Evolutionary conservation across 2,113 vertebrate genomes (phyloP), one percentile per base, ranked within the genome.

Genomic region (Ciconia stormi): DNA sequence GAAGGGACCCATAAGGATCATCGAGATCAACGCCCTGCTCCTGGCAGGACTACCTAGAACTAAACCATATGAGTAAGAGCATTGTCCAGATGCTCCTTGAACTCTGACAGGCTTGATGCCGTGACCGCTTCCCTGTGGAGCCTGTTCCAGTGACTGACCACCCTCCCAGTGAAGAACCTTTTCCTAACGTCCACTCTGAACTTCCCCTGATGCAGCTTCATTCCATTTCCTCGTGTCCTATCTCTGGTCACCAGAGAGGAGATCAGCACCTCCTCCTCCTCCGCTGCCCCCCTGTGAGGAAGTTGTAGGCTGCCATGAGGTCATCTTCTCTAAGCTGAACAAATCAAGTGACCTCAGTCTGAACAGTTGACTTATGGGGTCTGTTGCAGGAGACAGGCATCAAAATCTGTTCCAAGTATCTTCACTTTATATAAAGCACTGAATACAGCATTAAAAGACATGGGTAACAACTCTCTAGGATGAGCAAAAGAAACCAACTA

Each of bases 81-180:
- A 19, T 25, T 19, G 14, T 23, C 32, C 23, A 85, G 27, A 74
- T 4, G 15, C 23, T 50, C 42, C 74, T 34, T 59, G 66, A 79
- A 44, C 40, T 91, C 22, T 22, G 40, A 55, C 32, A 80, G 25
- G 29, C 30, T 34, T 74, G 32, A 46, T 74, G n/a, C 8, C 2
- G 2, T 5, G 15, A 82, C 20, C 14, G 29, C 7, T 44, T 78
- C 12, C 36, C 29, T 26, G 12, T 7, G 15, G 2, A 38, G 23
- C 42, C 29, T 14, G 3, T 23, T 82, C 30, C 53, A 63, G 36
- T 9, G 38, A 63, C 11, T 0, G 0, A 8, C 6, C 20, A 23
- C 25, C 12, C n/a, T 36, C 40, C 19, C 61, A 10, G 27, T 59
- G 32, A 87, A 70, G 9, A 36, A 2, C 6, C 34, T 91, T 66